A percentile compares a stretch with the other conserved stretches of the same genome.
phyloP scores from a whole-genome alignment of 2,113 vertebrate species.

The Hiodon tergisus region DNA sequence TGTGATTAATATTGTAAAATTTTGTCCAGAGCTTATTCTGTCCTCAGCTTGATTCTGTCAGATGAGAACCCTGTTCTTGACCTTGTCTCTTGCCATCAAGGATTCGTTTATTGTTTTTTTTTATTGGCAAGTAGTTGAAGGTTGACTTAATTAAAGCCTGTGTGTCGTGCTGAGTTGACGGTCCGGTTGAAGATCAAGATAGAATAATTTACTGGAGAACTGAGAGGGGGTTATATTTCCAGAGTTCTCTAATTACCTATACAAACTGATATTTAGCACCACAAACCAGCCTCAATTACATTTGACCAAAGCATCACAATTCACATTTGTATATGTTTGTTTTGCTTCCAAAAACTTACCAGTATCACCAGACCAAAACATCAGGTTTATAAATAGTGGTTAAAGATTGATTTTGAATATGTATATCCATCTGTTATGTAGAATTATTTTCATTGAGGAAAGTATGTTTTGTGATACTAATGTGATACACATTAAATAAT shows the following conservation, averaged over 20 bases:
- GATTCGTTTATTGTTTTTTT: neutral
- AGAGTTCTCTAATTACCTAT: neutral
- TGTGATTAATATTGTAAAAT: neutral
- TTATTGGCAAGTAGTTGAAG: neutral
- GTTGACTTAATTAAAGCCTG: neutral
- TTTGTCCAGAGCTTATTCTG: neutral
- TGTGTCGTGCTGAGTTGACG: neutral
- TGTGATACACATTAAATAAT: too few species aligned
- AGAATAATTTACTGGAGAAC: too few species aligned
- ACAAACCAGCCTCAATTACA: too few species aligned
- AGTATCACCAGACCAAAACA: neutral
- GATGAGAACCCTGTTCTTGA: neutral
- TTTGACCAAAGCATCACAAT: too few species aligned
- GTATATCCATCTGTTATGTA: neutral
- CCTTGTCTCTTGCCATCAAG: neutral
- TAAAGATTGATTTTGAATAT: neutral
- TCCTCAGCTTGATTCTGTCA: neutral
- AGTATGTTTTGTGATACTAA: too few species aligned
- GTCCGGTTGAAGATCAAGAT: neutral
- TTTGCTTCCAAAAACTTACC: neutral
- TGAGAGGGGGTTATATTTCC: too few species aligned
- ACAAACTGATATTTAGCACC: too few species aligned
- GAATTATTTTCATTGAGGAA: too few species aligned
- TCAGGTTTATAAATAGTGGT: neutral
- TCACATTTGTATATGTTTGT: neutral